phyloP scores from a whole-genome alignment of 2,888 invertebrate species.

The Scelioninae gen. 1 region DNA sequence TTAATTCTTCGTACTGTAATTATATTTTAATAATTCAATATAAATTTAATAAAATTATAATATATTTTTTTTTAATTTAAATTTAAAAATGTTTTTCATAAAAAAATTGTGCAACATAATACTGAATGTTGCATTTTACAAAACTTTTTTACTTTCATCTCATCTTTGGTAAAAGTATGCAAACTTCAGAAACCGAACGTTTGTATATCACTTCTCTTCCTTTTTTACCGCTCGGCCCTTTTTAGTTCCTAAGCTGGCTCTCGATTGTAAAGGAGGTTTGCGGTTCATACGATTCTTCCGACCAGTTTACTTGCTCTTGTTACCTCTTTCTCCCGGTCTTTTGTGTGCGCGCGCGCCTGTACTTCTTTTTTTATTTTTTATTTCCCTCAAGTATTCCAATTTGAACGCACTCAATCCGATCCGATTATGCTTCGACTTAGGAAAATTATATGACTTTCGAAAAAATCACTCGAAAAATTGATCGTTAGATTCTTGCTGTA shows the following conservation, averaged over 20 bases:
- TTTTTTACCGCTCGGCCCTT: slow-evolving; percentile 62
- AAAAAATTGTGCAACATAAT: too few species aligned
- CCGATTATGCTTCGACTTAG: slow-evolving; percentile 46
- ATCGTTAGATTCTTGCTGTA: neutral
- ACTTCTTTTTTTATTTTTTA: too few species aligned
- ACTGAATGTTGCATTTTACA: too few species aligned
- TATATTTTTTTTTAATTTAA: too few species aligned
- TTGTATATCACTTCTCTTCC: slow-evolving; percentile 66
- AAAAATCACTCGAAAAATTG: slow-evolving; percentile 47
- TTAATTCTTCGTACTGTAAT: too few species aligned
- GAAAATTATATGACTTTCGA: slow-evolving; percentile 54
- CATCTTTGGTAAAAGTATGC: slow-evolving; percentile 9
- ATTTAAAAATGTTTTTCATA: too few species aligned
- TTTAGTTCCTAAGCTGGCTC: slow-evolving; percentile 51
- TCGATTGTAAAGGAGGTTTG: slow-evolving; percentile 64
- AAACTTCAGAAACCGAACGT: slow-evolving; percentile 43
- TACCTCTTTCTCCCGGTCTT: slow-evolving; percentile 52
- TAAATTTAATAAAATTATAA: too few species aligned
- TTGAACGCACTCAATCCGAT: slow-evolving; percentile 59
- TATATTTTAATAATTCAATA: too few species aligned
- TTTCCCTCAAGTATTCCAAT: slow-evolving; percentile 66
- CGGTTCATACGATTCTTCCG: slow-evolving; percentile 69
- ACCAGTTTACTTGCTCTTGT: slow-evolving; percentile 66
- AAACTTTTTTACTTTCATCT: slow-evolving; percentile 6
- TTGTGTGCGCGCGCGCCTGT: slow-evolving; percentile 44